phyloP scores from a whole-genome alignment of 2,888 invertebrate genomes.

The Eremobia ochroleuca region DNA sequence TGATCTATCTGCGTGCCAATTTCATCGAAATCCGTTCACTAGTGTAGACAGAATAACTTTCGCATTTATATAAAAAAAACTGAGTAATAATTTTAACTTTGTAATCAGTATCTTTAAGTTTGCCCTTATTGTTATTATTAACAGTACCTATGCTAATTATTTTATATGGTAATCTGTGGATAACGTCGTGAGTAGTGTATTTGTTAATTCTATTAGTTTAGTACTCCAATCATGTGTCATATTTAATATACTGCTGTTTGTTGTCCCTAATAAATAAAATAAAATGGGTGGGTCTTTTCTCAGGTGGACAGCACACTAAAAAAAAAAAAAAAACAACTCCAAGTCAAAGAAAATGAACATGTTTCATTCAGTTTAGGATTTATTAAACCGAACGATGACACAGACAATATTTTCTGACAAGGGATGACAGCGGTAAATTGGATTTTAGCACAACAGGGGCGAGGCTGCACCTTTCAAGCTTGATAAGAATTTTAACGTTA shows the following conservation, averaged over 20 bases:
- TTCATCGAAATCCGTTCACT: neutral
- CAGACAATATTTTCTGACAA: constrained; percentile 47
- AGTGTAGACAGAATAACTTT: neutral
- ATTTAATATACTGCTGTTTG: no score
- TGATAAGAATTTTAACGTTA: constrained; percentile 11
- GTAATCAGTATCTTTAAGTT: no score
- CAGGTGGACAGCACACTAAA: neutral
- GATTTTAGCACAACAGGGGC: constrained; percentile 38
- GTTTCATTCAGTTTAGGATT: constrained; percentile 45
- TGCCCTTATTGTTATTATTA: no score
- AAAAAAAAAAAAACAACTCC: constrained; percentile 7
- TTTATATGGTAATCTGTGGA: no score
- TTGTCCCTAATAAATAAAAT: no score
- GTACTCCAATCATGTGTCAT: no score
- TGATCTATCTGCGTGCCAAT: neutral
- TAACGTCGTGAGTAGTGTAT: no score
- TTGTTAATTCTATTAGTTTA: no score
- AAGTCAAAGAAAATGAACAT: constrained; percentile 32
- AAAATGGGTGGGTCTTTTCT: no score
- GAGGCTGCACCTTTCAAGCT: constrained; percentile 31
- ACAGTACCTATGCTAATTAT: no score
- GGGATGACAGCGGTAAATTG: constrained; percentile 63
- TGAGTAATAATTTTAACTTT: no score
- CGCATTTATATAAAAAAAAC: no score
- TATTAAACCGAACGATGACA: constrained; percentile 43